Evolutionary conservation across 2,113 vertebrate genomes (phyloP), one percentile per base, ranked within the genome.

Genomic region (Dasyurus viverrinus): DNA sequence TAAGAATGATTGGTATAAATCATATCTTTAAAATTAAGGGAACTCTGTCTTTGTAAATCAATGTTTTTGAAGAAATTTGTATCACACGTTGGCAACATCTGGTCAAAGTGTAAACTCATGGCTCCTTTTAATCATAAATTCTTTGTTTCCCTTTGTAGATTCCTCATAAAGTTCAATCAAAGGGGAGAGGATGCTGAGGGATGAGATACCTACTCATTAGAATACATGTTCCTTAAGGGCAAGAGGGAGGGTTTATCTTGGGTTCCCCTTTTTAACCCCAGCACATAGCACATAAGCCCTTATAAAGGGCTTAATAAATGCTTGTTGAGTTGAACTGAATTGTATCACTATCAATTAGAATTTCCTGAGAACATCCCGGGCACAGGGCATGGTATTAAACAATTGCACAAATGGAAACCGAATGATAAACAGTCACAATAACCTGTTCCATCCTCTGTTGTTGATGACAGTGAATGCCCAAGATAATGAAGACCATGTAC

Each of bases 401-500:
- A 54, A 84, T n/a, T 90, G 50, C 36, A 47, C 30, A 91, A 53
- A 14, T 22, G 14, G 89, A 55, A 26, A 6, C 2, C 54, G 50
- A 94, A 53, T 90, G 68, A 68, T 2, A 91, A 4, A 48, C 23
- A 11, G 24, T 68, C 90, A 30, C 14, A 91, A 30, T 93, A 55
- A 93, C 25, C 1, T 23, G 92, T 26, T 0, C 96, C 90, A 96
- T 68, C 60, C 23, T 97, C 93, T 96, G 93, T 89, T 90, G 25
- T 10, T 76, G 14, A 93, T 0, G 91, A 36, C 97, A 99, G 99
- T 99, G 47, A 99, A 99, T 3, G 99, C 99, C 89, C 99, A 99
- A 96, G 99, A 99, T 98, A 99, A 99, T 0, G 99, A 99, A 95
- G 99, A 99, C 54, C 99, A 99, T 0, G 98, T 99, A 1, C 99